phyloP scores from a whole-genome alignment of 1,140 invertebrate genomes.

The Nephotettix cincticeps region DNA sequence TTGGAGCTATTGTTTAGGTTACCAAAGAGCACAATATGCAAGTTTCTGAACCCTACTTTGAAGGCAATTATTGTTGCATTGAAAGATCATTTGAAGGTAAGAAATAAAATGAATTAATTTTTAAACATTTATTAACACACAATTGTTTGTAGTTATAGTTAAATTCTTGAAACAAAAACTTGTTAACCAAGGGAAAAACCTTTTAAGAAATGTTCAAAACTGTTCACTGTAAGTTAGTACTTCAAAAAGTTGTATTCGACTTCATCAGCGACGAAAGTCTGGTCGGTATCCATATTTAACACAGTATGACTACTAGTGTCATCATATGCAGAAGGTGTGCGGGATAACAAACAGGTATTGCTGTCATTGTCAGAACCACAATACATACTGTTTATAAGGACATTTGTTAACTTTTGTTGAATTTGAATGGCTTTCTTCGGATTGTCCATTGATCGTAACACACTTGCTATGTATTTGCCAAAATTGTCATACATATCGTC shows the following conservation, averaged over 20 bases:
- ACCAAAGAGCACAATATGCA: conserved; percentile 29
- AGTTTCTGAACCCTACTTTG: neutral
- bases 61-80: neutral
- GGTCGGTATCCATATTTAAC: neutral
- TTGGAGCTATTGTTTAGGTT: conserved; percentile 40
- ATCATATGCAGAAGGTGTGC: neutral
- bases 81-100: neutral
- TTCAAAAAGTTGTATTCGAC: neutral
- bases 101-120: neutral
- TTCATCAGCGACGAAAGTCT: neutral
- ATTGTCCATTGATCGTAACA: neutral
- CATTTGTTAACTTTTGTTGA: neutral
- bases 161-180: too few relatives aligned
- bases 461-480: neutral
- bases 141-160: too few relatives aligned
- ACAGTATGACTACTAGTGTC: neutral
- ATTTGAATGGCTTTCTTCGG: neutral
- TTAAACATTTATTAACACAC: too few relatives aligned
- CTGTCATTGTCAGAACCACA: neutral
- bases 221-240: too few relatives aligned
- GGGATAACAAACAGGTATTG: neutral
- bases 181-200: too few relatives aligned
- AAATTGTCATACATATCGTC: conserved; percentile 2
- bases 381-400: neutral
- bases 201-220: neutral